These are phyloP conservation scores for Melanotaenia boesemani DNA, from an alignment of 2,797 vertebrate genomes.

Conservation along the genomic window DNA sequence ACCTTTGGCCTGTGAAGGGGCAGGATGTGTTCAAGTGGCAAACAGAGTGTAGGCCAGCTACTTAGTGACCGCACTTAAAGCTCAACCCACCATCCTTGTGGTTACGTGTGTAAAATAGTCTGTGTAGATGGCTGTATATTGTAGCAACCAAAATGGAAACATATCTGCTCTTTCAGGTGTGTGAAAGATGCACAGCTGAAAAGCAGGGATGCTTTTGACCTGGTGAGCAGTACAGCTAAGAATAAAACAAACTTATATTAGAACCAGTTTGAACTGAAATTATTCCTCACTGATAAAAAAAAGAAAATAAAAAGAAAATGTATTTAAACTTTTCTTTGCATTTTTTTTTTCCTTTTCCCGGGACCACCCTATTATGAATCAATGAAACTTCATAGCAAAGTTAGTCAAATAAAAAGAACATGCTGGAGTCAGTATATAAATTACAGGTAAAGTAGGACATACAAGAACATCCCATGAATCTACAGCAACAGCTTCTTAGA, in stretches of 20 bases:
- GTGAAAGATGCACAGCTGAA: not conserved
- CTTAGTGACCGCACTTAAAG: not conserved
- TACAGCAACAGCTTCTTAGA: no score
- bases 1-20: conserved; percentile 19
- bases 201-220: not conserved
- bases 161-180: not conserved
- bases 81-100: not conserved
- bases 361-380: no score
- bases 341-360: no score
- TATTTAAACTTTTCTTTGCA: no score
- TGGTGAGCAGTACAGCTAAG: conserved; percentile 24
- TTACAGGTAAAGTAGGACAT: no score
- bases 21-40: conserved; percentile 11
- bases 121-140: not conserved
- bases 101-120: not conserved
- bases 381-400: no score
- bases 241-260: conserved; percentile 30
- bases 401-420: no score
- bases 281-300: not conserved
- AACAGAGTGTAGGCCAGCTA: not conserved
- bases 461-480: no score
- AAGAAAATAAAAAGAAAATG: no score
- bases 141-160: not conserved
- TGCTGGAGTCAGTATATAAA: no score
- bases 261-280: conserved; percentile 41